Percentiles rank a stretch among this genome's conserved stretches.
Conservation (phyloP, 2,113 vertebrate species). For the Ciconia maguari region DNA sequence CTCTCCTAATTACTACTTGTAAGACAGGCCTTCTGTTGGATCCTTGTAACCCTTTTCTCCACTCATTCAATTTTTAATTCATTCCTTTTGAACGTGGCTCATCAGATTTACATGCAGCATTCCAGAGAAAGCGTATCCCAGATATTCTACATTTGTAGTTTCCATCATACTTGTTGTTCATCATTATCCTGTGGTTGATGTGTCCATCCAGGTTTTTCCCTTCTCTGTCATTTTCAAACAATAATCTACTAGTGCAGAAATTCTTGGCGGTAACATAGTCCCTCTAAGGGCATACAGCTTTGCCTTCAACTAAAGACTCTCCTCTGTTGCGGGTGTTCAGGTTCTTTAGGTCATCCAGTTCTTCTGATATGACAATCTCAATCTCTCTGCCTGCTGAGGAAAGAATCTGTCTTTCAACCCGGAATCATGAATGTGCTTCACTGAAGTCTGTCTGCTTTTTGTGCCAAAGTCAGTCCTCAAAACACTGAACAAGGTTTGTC, state of each 20-base stretch:
- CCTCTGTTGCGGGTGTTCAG: not conserved
- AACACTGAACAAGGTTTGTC: not conserved
- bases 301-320: not conserved
- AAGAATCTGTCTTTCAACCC: not conserved
- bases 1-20: slow-evolving; percentile 40
- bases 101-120: not conserved
- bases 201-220: not conserved
- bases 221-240: not conserved
- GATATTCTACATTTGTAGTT: not conserved
- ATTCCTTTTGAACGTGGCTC: slow-evolving; percentile 16
- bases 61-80: slow-evolving; percentile 31
- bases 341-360: not conserved
- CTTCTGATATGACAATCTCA: not conserved
- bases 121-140: not conserved
- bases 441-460: not conserved
- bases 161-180: not conserved
- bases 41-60: slow-evolving; percentile 11
- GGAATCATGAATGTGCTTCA: not conserved
- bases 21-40: slow-evolving; percentile 26
- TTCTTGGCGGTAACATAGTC: not conserved
- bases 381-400: not conserved
- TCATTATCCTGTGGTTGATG: not conserved
- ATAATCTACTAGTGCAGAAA: not conserved
- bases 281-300: not conserved
- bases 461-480: not conserved